Evolutionary conservation across 2,888 invertebrate genomes (phyloP).

Genomic region (Drosophila fulvimacula): DNA sequence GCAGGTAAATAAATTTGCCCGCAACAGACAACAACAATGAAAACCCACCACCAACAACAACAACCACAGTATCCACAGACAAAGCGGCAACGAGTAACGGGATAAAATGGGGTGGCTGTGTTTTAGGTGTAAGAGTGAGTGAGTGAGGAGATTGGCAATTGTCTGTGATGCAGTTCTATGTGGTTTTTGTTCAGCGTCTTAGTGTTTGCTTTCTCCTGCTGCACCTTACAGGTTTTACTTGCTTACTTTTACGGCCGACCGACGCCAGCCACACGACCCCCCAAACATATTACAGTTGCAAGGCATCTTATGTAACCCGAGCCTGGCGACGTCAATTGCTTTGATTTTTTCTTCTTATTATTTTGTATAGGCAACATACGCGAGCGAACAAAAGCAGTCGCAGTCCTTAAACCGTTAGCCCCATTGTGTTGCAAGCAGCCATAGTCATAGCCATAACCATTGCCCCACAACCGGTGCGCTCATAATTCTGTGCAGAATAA

Average conservation of each 20-base stretch:
- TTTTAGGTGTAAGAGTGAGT: not conserved
- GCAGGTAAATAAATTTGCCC: constrained; percentile 71
- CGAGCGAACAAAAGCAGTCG: constrained; percentile 57
- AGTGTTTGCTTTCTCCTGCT: constrained; percentile 44
- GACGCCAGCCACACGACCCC: constrained; percentile 31
- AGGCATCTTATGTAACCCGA: constrained; percentile 75
- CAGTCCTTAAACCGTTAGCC: constrained; percentile 49
- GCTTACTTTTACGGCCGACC: constrained; percentile 50
- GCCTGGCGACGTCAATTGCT: constrained; percentile 68
- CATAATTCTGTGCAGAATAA: constrained; percentile 42
- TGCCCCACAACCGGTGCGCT: constrained; percentile 47
- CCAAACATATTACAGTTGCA: constrained; percentile 34
- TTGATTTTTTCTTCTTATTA: constrained; percentile 22
- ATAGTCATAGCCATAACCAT: constrained; percentile 30
- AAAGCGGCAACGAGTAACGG: constrained; percentile 19
- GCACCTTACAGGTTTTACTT: constrained; percentile 78
- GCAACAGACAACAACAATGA: constrained; percentile 37
- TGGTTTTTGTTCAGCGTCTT: constrained; percentile 11
- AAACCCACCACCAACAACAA: constrained; percentile 41
- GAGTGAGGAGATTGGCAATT: constrained; percentile 11
- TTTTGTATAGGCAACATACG: constrained; percentile 50
- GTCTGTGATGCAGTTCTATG: constrained; percentile 43
- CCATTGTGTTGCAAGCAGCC: constrained; percentile 47
- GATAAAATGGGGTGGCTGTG: constrained; percentile 38
- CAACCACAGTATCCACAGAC: constrained; percentile 13